A percentile compares a stretch with the other conserved stretches of the same genome.
Evolutionary conservation across 2,797 vertebrate species (phyloP).

Genomic region (Chaenodraco wilsoni): DNA sequence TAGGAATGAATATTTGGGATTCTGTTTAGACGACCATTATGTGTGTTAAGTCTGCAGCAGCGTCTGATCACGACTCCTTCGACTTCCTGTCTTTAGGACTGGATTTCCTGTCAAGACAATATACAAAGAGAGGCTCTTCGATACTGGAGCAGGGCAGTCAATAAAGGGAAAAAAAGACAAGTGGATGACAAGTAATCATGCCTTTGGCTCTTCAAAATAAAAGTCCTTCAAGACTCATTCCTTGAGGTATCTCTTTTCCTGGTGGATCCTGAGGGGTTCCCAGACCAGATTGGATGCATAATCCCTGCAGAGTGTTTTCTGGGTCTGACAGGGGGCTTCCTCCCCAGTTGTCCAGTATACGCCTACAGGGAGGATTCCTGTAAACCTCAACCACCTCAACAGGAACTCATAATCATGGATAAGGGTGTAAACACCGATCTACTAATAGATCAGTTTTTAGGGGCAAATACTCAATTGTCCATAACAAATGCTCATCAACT

Average conservation of each 20-base stretch:
- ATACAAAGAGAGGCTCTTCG: slow-evolving; percentile 7
- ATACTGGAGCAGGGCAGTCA: not conserved
- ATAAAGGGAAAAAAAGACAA: too few species aligned
- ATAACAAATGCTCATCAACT: too few species aligned
- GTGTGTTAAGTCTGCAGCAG: slow-evolving; percentile 45
- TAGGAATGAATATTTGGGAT: slow-evolving; percentile 66
- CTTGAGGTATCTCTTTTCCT: not conserved
- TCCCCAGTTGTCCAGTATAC: not conserved
- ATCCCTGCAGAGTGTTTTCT: not conserved
- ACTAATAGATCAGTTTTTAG: not conserved
- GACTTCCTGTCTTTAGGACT: slow-evolving; percentile 41
- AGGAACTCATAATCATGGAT: not conserved
- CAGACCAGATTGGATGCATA: not conserved
- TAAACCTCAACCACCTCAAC: not conserved
- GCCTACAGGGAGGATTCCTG: not conserved
- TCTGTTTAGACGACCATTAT: slow-evolving; percentile 42
- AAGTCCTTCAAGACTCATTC: not conserved
- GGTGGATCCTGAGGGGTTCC: not conserved
- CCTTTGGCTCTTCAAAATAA: slow-evolving; percentile 1
- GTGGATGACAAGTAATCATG: not conserved
- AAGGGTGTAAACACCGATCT: not conserved
- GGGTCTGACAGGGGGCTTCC: not conserved
- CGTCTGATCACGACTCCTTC: slow-evolving; percentile 32
- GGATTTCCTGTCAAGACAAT: slow-evolving; percentile 11
- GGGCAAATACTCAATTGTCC: too few species aligned